Evolutionary conservation across 2,113 vertebrate genomes (phyloP).

Genomic region (Ctenodactylus gundi): DNA sequence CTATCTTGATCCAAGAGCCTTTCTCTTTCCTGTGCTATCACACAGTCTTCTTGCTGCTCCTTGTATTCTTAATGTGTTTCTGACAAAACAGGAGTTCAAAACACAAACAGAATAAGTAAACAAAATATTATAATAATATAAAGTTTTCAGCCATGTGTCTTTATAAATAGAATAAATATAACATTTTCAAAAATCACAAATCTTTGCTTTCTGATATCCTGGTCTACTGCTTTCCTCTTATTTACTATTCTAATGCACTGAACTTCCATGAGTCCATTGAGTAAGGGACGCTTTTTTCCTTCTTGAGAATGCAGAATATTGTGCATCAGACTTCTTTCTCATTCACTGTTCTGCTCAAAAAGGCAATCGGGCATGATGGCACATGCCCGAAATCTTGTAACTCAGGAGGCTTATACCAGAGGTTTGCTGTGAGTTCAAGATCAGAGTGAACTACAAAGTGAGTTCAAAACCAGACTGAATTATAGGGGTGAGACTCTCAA

Average conservation of each 20-base stretch:
- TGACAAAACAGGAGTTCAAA: not conserved
- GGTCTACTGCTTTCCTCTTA: too few relatives aligned
- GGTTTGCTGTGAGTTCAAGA: too few relatives aligned
- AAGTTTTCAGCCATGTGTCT: not conserved
- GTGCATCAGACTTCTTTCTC: not conserved
- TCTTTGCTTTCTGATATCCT: not conserved
- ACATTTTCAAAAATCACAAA: not conserved
- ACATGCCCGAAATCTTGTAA: too few relatives aligned
- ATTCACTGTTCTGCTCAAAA: not conserved
- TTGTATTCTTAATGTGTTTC: not conserved
- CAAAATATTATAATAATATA: not conserved
- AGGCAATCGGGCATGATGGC: too few relatives aligned
- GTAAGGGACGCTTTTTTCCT: not conserved
- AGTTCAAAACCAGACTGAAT: too few relatives aligned
- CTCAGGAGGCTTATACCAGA: too few relatives aligned
- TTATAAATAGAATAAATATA: not conserved
- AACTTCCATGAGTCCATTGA: not conserved
- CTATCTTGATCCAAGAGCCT: not conserved
- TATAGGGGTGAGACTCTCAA: too few relatives aligned
- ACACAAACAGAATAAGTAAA: not conserved
- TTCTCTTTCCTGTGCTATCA: not conserved
- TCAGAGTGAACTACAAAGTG: too few relatives aligned
- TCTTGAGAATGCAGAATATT: not conserved
- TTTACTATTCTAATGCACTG: not conserved
- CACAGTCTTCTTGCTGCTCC: not conserved